Percentiles rank a stretch among this genome's conserved stretches.
These are phyloP conservation scores for Triplophysa yarkandensis DNA, from an alignment of 2,797 vertebrate genomes.

Conservation along the genomic window DNA sequence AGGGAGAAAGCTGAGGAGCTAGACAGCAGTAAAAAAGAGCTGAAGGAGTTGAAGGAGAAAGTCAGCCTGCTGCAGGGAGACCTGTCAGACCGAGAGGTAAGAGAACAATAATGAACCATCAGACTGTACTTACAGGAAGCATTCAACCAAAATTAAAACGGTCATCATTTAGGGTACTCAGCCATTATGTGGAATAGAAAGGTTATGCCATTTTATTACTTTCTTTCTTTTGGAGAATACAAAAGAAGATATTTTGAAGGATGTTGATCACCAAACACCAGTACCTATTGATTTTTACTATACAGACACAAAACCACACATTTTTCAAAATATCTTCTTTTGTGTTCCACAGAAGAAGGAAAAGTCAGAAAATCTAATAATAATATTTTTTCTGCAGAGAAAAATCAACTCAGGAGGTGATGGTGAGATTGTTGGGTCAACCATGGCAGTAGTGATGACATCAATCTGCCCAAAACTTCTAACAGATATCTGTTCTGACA, in stretches of 20 bases:
- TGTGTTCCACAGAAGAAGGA: background rate
- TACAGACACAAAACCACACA: too few species aligned
- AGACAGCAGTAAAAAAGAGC: constrained; percentile 91
- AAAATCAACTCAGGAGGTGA: background rate
- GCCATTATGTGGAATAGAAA: too few species aligned
- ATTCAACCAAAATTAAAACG: background rate
- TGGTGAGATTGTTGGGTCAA: background rate
- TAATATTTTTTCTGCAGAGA: too few species aligned
- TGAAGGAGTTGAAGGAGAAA: constrained; percentile 95
- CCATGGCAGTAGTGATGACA: too few species aligned
- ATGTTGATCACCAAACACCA: too few species aligned
- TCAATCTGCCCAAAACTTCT: constrained; percentile 9
- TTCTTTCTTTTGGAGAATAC: too few species aligned
- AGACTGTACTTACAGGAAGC: background rate
- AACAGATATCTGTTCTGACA: constrained; percentile 9
- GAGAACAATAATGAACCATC: constrained; percentile 18
- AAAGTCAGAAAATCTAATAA: too few species aligned
- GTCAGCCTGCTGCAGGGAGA: constrained; percentile 92
- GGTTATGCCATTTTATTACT: too few species aligned
- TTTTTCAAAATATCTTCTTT: too few species aligned
- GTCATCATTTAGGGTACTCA: too few species aligned
- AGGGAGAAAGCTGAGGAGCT: constrained; percentile 94
- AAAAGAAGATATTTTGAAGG: too few species aligned
- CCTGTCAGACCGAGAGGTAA: constrained; percentile 96
- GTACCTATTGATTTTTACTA: too few species aligned